Percentiles rank a stretch among this genome's conserved stretches.
Evolutionary conservation across 2,113 vertebrate species (phyloP).

Genomic region (Saccopteryx leptura): DNA sequence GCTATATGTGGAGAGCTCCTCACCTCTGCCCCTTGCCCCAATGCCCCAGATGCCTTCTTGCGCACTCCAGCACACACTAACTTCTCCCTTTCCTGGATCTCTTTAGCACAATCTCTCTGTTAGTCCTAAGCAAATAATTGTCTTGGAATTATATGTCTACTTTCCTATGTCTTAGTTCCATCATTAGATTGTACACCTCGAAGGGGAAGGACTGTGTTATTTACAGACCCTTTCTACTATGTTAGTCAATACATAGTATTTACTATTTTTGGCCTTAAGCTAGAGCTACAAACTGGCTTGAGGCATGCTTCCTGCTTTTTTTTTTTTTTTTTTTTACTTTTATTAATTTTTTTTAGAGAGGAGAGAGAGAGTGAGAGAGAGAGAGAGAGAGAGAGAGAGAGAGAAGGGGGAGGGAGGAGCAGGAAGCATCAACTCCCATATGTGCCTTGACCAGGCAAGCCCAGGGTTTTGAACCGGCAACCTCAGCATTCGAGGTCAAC

Average conservation of each 20-base stretch:
- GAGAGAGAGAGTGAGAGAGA: too few species aligned
- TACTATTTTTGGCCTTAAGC: neutral
- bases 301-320: neutral
- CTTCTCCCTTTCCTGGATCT: neutral
- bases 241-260: neutral
- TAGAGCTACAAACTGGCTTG: neutral
- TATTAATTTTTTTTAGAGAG: too few species aligned
- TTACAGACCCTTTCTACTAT: neutral
- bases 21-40: neutral
- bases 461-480: too few species aligned
- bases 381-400: too few species aligned
- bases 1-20: neutral
- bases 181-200: neutral
- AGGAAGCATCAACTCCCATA: too few species aligned
- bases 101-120: neutral
- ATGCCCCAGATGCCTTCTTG: neutral
- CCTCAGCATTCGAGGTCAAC: too few species aligned
- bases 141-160: neutral
- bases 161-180: neutral
- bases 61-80: neutral
- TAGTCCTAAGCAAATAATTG: neutral
- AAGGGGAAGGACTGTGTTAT: neutral
- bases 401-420: too few species aligned
- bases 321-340: too few species aligned
- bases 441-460: too few species aligned